phyloP scores from a whole-genome alignment of 2,888 invertebrate genomes.

The Luffia ferchaultella region DNA sequence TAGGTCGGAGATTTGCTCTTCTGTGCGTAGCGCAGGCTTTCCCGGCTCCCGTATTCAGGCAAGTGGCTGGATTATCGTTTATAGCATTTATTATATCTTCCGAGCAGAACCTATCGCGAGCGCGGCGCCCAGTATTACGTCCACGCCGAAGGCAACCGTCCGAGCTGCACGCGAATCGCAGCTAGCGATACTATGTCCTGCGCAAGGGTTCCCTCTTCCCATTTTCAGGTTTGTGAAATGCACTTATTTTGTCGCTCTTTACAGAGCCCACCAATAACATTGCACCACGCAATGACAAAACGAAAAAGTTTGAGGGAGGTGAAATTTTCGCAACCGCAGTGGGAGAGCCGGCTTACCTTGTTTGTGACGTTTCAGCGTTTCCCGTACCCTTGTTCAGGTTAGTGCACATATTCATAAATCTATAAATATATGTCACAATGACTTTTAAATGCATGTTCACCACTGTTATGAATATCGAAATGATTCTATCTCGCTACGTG shows the following conservation, averaged over 20 bases:
- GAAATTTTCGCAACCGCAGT: slow-evolving; percentile 41
- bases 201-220: slow-evolving; percentile 69
- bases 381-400: slow-evolving; percentile 78
- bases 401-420: slow-evolving; percentile 41
- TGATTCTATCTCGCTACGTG: neutral
- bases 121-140: slow-evolving; percentile 56
- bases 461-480: too few species aligned
- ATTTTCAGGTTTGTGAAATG: slow-evolving; percentile 67
- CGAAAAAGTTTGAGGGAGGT: slow-evolving; percentile 41
- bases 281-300: slow-evolving; percentile 62
- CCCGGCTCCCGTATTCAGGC: slow-evolving; percentile 58
- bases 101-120: slow-evolving; percentile 54
- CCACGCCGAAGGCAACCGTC: slow-evolving; percentile 54
- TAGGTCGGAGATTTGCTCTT: slow-evolving; percentile 32
- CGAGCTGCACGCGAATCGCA: slow-evolving; percentile 35
- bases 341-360: slow-evolving; percentile 61
- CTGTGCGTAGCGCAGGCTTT: slow-evolving; percentile 67
- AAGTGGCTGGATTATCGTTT: slow-evolving; percentile 17
- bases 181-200: slow-evolving; percentile 57
- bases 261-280: slow-evolving; percentile 76
- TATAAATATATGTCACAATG: too few species aligned
- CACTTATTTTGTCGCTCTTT: slow-evolving; percentile 24
- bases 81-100: slow-evolving; percentile 1
- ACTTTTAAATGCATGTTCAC: too few species aligned
- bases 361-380: slow-evolving; percentile 74